Conservation (phyloP, 1,140 invertebrate genomes). For the Brachionus asplanchnoidis region DNA sequence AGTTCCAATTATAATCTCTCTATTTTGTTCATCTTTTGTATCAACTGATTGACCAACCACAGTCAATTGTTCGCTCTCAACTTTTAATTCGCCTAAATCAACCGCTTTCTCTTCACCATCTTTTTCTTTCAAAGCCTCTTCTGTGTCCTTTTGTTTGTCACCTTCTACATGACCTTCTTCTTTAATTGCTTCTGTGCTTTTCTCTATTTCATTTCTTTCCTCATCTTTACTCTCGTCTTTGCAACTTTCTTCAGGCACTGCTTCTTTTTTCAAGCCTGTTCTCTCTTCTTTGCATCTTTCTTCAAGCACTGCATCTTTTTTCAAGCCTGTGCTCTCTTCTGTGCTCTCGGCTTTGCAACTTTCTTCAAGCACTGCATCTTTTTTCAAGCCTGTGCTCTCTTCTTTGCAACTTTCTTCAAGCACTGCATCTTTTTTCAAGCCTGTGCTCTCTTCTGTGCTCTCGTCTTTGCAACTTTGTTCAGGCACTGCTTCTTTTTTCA, state of each 20-base stretch:
- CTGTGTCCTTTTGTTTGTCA: no score
- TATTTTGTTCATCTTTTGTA: neutral
- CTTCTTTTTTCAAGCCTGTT: neutral
- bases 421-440: no score
- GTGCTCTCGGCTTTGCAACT: neutral
- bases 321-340: no score
- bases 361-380: no score
- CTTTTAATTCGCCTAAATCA: neutral
- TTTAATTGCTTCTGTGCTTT: no score
- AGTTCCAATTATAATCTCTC: neutral
- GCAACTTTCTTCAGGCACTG: neutral
- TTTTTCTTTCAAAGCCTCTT: neutral
- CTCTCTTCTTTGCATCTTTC: neutral
- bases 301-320: neutral
- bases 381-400: no score
- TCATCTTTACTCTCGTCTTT: neutral
- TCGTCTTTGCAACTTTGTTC: no score
- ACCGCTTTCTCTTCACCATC: neutral
- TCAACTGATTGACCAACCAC: neutral
- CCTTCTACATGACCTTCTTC: no score
- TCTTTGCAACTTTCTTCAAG: no score
- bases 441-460: no score
- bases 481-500: no score
- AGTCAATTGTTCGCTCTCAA: neutral
- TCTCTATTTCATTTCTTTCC: no score